Conservation (phyloP, 2,113 vertebrate species). For the Otis tarda region DNA sequence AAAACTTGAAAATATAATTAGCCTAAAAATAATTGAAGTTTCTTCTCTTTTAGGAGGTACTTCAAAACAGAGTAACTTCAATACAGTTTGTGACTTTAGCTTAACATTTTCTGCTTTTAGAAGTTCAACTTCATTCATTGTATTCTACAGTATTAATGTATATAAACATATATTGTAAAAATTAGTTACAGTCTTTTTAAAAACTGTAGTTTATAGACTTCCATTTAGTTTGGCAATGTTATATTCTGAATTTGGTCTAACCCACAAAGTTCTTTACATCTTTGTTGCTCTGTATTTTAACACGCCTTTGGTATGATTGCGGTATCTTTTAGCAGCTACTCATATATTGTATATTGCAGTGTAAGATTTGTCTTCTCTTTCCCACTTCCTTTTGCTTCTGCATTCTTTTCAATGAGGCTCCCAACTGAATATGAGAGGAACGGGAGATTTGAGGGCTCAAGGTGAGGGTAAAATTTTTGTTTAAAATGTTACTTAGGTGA, state of each 20-base stretch:
- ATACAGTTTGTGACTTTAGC: neutral
- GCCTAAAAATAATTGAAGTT: neutral
- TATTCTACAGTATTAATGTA: neutral
- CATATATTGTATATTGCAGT: conserved; percentile 53
- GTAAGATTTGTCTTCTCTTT: conserved; percentile 83
- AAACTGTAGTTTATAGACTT: neutral
- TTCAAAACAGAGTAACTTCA: neutral
- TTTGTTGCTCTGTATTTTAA: conserved; percentile 47
- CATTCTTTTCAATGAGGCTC: conserved; percentile 87
- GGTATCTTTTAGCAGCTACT: conserved; percentile 35
- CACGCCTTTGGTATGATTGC: neutral
- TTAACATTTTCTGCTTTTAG: neutral
- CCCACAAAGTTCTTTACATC: conserved; percentile 64
- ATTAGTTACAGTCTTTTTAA: neutral
- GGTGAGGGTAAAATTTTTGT: conserved; percentile 88
- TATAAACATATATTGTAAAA: neutral
- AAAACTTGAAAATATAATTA: neutral
- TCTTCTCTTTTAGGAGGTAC: neutral
- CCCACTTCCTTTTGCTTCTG: conserved; percentile 78
- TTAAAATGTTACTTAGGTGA: conserved; percentile 64
- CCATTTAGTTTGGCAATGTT: neutral
- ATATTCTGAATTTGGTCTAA: conserved; percentile 15
- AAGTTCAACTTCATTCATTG: neutral
- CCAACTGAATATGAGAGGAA: conserved; percentile 98
- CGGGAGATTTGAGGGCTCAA: conserved; percentile 99